Base-by-base conservation (phyloP, 2,113 vertebrate genomes). In the Caranx melampygus region DNA sequence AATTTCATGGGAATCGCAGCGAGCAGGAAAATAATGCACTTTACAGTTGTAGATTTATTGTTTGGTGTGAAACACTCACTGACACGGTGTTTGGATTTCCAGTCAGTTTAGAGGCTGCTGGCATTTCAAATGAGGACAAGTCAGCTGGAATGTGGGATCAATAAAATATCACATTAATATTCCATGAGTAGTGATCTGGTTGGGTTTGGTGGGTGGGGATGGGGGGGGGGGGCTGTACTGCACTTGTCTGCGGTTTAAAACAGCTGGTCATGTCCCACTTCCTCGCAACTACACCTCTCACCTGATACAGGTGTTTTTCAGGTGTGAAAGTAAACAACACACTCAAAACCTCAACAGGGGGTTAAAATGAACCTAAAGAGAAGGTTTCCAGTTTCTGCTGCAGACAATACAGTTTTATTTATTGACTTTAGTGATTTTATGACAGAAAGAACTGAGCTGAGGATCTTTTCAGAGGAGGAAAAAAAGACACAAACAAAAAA, bases 151-250 rank as follows among this genome's bases (percentile, higher is more conserved):
- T 59, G 13, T 63, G 9, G 40, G 52, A 75, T 77, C 63, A 33
- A 78, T 73, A 54, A 44, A 78, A 42, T 18, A 9, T 59, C n/a
- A 40, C 33, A 70, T 82, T 47, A 73, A 73, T 63, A 69, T 85
- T 77, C 0, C 18, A 44, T 35, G 15, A 64, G 11, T 14, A 52
- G 33, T 20, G 37, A 75, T 76, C 66, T 20, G 13, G 26, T 26
- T 26, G 26, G 26, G 26, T 26, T 26, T 26, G 26, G 26, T 1
- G 26, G 26, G 26, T 26, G 26, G 26, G 26, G n/a, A n/a, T n/a
- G n/a, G n/a, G 26, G 26, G 26, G 26, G 11, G 35, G 3, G 49
- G 42, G 55, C 51, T 31, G 60, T 35, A 1, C 15, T 69, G 14
- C n/a, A 45, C 54, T 37, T 34, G 33, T 57, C 11, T 15, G 6